Evolutionary conservation across 2,888 invertebrate species (phyloP).

Genomic region (Pachymerium ferrugineum): DNA sequence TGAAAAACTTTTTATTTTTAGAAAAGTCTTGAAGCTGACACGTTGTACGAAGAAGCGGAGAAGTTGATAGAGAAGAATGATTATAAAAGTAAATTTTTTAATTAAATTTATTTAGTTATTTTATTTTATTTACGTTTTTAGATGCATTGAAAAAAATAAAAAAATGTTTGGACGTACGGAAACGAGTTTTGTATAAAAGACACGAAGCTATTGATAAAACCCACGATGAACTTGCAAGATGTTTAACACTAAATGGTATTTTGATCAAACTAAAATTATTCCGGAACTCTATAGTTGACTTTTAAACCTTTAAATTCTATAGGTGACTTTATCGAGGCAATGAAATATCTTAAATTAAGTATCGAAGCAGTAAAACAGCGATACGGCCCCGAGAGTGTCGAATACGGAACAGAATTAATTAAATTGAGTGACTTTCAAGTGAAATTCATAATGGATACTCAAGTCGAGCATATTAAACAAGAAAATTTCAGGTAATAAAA

Average conservation of each 20-base stretch:
- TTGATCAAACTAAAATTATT: conserved; percentile 34
- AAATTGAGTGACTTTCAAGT: conserved; percentile 60
- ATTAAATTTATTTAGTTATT: too few species aligned
- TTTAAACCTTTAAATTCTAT: too few species aligned
- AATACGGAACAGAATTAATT: conserved; percentile 60
- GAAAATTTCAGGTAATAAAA: background rate
- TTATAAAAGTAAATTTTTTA: conserved; percentile 17
- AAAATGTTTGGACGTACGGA: conserved; percentile 50
- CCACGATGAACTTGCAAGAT: conserved; percentile 53
- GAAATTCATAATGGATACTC: conserved; percentile 42
- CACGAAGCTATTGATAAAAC: conserved; percentile 52
- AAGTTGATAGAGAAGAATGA: conserved; percentile 33
- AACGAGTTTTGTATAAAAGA: conserved; percentile 52
- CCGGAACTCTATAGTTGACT: too few species aligned
- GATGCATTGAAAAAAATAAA: conserved; percentile 50
- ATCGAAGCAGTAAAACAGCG: conserved; percentile 56
- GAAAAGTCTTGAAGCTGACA: conserved; percentile 36
- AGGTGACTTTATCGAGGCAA: conserved; percentile 49
- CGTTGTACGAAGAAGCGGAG: conserved; percentile 34
- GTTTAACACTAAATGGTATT: conserved; percentile 53
- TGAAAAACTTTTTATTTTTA: conserved; percentile 28
- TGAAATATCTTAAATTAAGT: conserved; percentile 53
- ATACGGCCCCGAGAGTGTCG: conserved; percentile 61
- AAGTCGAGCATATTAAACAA: background rate
- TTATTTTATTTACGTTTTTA: conserved; percentile 31